These are phyloP conservation scores for Scleropages formosus DNA, from an alignment of 2,797 vertebrate genomes.

Conservation along the genomic window DNA sequence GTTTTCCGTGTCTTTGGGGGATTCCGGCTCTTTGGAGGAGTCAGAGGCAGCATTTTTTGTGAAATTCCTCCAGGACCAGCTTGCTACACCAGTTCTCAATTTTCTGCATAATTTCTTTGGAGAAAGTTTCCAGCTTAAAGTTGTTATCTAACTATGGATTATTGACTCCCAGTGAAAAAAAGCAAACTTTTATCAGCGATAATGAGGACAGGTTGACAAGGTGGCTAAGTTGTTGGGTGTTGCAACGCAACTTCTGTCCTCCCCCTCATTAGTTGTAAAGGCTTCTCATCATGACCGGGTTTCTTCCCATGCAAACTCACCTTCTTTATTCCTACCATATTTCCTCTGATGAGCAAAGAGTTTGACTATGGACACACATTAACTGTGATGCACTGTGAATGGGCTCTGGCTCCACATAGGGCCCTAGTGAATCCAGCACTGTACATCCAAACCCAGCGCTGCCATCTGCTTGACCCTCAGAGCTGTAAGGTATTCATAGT, in stretches of 20 bases:
- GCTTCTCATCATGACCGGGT: neutral
- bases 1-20: neutral
- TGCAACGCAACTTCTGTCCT: neutral
- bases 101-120: neutral
- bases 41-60: neutral
- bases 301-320: neutral
- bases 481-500: neutral
- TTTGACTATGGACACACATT: neutral
- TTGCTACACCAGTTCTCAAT: neutral
- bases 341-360: neutral
- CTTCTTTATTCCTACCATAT: neutral
- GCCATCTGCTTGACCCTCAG: neutral
- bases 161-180: neutral
- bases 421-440: neutral
- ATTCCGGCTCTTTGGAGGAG: neutral
- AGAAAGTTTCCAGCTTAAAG: neutral
- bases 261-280: neutral
- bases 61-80: conserved; percentile 4
- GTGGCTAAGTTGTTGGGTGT: neutral
- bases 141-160: neutral
- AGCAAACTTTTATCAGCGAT: neutral
- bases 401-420: neutral
- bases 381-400: neutral
- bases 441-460: neutral
- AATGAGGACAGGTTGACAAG: neutral